Conservation (phyloP, 2,888 invertebrate species). For the Caenorhabditis sp. region DNA sequence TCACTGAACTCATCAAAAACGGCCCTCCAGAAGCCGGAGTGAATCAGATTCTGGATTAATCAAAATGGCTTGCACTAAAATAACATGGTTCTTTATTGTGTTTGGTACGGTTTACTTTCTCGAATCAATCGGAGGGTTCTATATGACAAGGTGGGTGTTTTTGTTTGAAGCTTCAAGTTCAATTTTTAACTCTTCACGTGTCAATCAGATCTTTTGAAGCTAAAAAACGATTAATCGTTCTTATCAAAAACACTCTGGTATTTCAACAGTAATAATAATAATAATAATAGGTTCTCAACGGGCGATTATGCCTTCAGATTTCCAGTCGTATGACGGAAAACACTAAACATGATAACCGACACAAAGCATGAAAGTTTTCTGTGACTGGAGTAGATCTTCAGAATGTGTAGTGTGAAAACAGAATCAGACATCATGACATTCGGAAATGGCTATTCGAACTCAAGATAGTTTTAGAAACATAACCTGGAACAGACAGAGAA, state of each 20-base stretch:
- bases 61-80: conserved; percentile 51
- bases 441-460: background rate
- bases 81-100: conserved; percentile 76
- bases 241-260: conserved; percentile 8
- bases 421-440: background rate
- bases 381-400: conserved; percentile 29
- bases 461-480: background rate
- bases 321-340: conserved; percentile 40
- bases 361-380: conserved; percentile 35
- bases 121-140: conserved; percentile 83
- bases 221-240: conserved; percentile 6
- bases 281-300: conserved; percentile 46
- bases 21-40: conserved; percentile 48
- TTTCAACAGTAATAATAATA: conserved; percentile 39
- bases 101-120: conserved; percentile 82
- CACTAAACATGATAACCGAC: conserved; percentile 25
- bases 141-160: conserved; percentile 80
- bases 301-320: conserved; percentile 29
- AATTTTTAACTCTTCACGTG: background rate
- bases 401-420: background rate
- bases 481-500: background rate
- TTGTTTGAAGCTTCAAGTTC: background rate
- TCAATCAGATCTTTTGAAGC: conserved; percentile 40
- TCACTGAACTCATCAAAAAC: conserved; percentile 24
- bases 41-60: conserved; percentile 33